Conservation (phyloP, 2,797 vertebrate genomes). For the Holocentrus rufus region DNA sequence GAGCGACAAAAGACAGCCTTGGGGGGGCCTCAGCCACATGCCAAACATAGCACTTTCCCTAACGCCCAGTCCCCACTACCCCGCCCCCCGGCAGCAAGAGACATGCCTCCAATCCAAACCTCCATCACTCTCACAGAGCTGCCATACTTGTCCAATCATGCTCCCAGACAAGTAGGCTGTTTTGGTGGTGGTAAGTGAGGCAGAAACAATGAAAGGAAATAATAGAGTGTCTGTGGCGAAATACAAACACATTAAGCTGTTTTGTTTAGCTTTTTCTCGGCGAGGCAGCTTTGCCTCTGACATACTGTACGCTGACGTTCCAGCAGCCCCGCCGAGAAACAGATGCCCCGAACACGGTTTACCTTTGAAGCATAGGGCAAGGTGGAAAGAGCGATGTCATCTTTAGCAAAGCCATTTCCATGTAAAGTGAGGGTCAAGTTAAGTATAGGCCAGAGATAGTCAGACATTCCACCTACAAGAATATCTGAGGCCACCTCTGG, state of each 20-base stretch:
- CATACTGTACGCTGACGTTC: conserved; percentile 12
- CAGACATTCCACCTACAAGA: too few species aligned
- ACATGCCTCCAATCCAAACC: conserved; percentile 37
- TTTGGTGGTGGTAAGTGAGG: conserved; percentile 4
- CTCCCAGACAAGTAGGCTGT: neutral
- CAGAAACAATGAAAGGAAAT: conserved; percentile 9
- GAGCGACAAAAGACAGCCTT: conserved; percentile 19
- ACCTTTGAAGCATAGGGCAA: neutral
- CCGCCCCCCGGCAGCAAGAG: conserved; percentile 39
- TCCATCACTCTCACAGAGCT: conserved; percentile 2
- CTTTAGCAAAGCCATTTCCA: too few species aligned
- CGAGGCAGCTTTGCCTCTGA: conserved; percentile 13
- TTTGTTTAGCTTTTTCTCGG: neutral
- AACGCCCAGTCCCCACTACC: conserved; percentile 33
- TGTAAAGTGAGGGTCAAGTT: too few species aligned
- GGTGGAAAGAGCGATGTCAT: too few species aligned
- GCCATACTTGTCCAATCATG: conserved; percentile 2
- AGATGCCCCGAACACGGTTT: conserved; percentile 16
- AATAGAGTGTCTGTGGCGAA: neutral
- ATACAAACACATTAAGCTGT: conserved; percentile 11
- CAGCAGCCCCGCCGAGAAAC: conserved; percentile 16
- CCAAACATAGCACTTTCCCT: conserved; percentile 69
- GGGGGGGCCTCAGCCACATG: conserved; percentile 67
- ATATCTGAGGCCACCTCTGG: too few species aligned
- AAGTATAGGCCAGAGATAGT: too few species aligned